Base-by-base conservation (phyloP, 2,888 invertebrate genomes). In the Euplagia quadripunctaria region DNA sequence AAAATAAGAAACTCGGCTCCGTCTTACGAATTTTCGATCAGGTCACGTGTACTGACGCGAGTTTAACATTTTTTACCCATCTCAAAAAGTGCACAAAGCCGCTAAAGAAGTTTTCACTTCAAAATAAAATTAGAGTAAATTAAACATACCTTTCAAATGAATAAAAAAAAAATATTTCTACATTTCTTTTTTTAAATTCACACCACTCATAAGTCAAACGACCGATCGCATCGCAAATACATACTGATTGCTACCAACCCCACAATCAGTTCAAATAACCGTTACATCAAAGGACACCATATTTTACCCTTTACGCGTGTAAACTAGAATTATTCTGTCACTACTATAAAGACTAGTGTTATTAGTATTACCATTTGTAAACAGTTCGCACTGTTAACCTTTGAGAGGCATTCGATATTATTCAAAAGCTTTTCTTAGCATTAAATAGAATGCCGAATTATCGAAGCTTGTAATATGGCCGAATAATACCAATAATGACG, bases 251-350 rank as follows among this genome's bases (percentile, higher is more conserved):
- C 43, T 12, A 58, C 20, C 20, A 20, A 58, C 58, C 58, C 4
- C 61, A 12, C 31, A 58, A 58, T 58, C 20, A 31, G 5, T 4
- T 12, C 7, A 61, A 58, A 58, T 61, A 61, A 31, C 14, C 5
- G 61, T 31, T 61, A 6, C 14, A 61, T 61, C 31, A 14, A 6
- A 61, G 12, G 31, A 14, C 61, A 61, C 7, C 14, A 14, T 31
- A 61, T 61, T 58, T 12, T 20, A 58, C 11, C 20, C 58, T 20
- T 6, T 31, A 61, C 7, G 14, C 31, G 61, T 61, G 66, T 61
- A 63, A 76, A 81, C 81, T 77, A 67, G 64, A 77, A 79, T 79
- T 76, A 81, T 76, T 72, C 73, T 64, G 58, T 74, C 77, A 71
- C 67, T 52, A 63, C 67, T 51, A 64, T 64, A 70, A 74, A 72